Evolutionary conservation across 2,797 vertebrate genomes (phyloP).

Genomic region (Sebastes minor): DNA sequence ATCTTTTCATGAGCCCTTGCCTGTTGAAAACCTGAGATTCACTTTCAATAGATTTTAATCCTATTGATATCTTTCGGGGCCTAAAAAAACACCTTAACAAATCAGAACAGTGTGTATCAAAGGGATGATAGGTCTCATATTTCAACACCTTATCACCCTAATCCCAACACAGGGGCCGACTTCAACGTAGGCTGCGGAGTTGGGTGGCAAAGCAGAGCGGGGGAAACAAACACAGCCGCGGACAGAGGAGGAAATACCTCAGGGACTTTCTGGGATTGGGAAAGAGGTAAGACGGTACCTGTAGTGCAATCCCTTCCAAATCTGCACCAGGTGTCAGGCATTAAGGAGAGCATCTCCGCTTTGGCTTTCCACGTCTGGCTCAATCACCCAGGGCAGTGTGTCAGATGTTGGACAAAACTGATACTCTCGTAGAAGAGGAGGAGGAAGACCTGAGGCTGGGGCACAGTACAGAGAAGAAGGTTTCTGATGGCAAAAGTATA

Average conservation of each 20-base stretch:
- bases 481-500: conserved; percentile 26
- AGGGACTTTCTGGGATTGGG: conserved; percentile 76
- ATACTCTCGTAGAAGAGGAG: conserved; percentile 47
- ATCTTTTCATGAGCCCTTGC: neutral
- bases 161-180: conserved; percentile 53
- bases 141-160: conserved; percentile 53
- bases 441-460: conserved; percentile 28
- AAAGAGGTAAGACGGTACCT: conserved; percentile 76
- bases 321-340: conserved; percentile 81
- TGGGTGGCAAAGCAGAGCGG: conserved; percentile 65
- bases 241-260: conserved; percentile 76
- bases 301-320: conserved; percentile 77
- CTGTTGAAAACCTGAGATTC: conserved; percentile 5
- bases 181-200: conserved; percentile 39
- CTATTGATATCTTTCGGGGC: conserved; percentile 5
- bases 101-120: conserved; percentile 39
- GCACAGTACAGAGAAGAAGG: conserved; percentile 1
- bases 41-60: conserved; percentile 34
- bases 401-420: conserved; percentile 72
- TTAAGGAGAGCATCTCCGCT: conserved; percentile 75
- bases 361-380: conserved; percentile 74
- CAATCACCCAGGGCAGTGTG: conserved; percentile 74
- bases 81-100: conserved; percentile 29
- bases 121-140: conserved; percentile 31
- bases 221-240: conserved; percentile 66